Base-by-base conservation (phyloP, 2,888 invertebrate genomes). In the Dasypolia templi region DNA sequence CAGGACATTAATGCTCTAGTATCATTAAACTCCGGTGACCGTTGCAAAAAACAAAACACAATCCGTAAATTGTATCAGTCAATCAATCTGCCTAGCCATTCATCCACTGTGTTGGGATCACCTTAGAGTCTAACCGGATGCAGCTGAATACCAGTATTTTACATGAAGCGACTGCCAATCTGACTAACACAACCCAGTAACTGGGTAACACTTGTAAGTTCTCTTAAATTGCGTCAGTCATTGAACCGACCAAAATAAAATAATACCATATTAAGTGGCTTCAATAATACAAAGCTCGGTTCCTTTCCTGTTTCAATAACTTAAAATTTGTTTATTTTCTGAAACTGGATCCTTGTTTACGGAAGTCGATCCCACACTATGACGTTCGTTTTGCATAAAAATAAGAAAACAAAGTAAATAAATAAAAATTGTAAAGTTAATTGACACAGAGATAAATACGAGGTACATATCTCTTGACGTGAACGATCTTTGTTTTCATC, bases 271-370 rank as follows among this genome's bases (percentile, higher is more conserved):
- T 49, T 3, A 1, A 58, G 56, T 11, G 22, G 4, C 59, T 64
- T 42, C 53, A 64, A 55, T 66, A 32, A 39, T 51, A 55, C 29
- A n/a, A 7, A 42, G 9, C 29, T n/a, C 3, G 9, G 17, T 49
- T 42, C 22, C 72, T 62, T 65, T 72, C 65, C 56, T 46, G 61
- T 62, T 79, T 72, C 49, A 68, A 68, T 51, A 67, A 77, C 17
- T 63, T 58, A 51, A 17, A 29, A 26, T 72, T 67, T 72, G 17
- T 64, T 66, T 66, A 26, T 71, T 72, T 42, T 42, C 0, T 51
- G 11, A 80, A 83, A 80, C 78, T 75, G 66, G 79, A 72, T 70
- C 32, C n/a, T 66, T 83, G 86, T 84, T 83, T 83, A 84, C 84
- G 84, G 84, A 84, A 83, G 67, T 70, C 32, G 39, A 22, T 44